Conservation (phyloP, 2,888 invertebrate species). For the Pammene fasciana region DNA sequence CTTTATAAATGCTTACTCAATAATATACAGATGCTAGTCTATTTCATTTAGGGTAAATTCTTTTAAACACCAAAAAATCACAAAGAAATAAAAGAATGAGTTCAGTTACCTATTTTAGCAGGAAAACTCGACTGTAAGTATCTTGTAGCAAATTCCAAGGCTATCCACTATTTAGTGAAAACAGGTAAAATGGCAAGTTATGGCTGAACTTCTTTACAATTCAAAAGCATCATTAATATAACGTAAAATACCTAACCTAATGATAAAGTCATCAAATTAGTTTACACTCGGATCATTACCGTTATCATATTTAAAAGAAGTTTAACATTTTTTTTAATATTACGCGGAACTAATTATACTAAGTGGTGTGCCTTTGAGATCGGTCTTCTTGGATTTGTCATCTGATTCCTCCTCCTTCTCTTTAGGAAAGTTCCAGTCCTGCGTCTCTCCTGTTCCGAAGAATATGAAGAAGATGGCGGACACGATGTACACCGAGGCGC, state of each 20-base stretch:
- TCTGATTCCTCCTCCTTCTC: slow-evolving; percentile 50
- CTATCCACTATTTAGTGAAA: not conserved
- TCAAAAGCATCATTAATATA: not conserved
- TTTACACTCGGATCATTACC: slow-evolving; percentile 15
- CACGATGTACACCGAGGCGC: slow-evolving; percentile 87
- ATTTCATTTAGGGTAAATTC: not conserved
- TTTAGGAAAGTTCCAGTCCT: slow-evolving; percentile 86
- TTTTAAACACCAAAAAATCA: not conserved
- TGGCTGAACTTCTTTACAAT: not conserved
- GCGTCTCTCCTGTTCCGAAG: slow-evolving; percentile 88
- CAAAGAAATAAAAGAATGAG: not conserved
- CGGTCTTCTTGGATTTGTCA: slow-evolving; percentile 55
- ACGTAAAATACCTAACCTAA: slow-evolving; percentile 1
- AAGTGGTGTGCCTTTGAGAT: slow-evolving; percentile 64
- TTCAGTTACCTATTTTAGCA: not conserved
- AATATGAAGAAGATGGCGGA: slow-evolving; percentile 87
- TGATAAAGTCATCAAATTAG: slow-evolving; percentile 10
- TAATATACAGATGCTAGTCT: not conserved
- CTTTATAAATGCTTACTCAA: slow-evolving; percentile 9
- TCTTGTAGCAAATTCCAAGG: not conserved
- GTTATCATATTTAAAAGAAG: slow-evolving; percentile 5
- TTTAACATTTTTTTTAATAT: slow-evolving; percentile 5
- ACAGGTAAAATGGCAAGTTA: slow-evolving; percentile 11
- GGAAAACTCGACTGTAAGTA: not conserved
- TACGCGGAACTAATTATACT: slow-evolving; percentile 52